Evolutionary conservation across 2,888 invertebrate species (phyloP), one percentile per base, ranked within the genome.

Genomic region (Phortica okadai): DNA sequence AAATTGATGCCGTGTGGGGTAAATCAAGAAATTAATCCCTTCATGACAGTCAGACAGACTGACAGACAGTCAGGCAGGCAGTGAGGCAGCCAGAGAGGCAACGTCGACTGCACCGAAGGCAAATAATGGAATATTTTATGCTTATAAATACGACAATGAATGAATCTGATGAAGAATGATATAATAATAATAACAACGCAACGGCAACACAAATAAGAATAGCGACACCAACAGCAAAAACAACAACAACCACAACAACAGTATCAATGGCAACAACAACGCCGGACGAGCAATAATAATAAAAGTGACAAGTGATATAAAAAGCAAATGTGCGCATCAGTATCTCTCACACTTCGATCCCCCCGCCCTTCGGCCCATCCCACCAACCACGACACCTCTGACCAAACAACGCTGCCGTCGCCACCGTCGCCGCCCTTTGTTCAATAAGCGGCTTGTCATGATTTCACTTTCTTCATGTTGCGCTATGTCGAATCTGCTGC

Each of bases 1-100:
- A 21, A 62, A 21, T 21, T 62, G 16, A 5, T 62, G 56, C 56
- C 16, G 56, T 80, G 82, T 72, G 78, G 89, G 85, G 83, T 85
- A 88, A 88, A 88, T 89, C 88, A 89, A 89, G 88, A 87, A 89
- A 89, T 88, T 89, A 88, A 88, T 88, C 89, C 89, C 83, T 89
- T 86, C 83, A 86, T 54, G 80, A 81, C 88, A 81, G 79, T 82
- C 77, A 74, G 86, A 79, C 16, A 42, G 58, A 21, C 75, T 21
- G 10, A 16, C 45, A 76, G 70, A 25, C 45, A 69, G n/a, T 10
- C 50, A 25, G 81, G 81, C 62, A 25, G 33, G 11, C 14, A 64
- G 50, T 8, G 11, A 62, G 59, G 41, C 42, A 74, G 54, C 45
- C 69, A 62, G 14, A 16, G 62, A 62, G 11, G 54, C 54, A 54